Percentiles rank a stretch among this genome's conserved stretches.
Conservation (phyloP, 2,113 vertebrate species). For the Oreochromis spilurus region DNA sequence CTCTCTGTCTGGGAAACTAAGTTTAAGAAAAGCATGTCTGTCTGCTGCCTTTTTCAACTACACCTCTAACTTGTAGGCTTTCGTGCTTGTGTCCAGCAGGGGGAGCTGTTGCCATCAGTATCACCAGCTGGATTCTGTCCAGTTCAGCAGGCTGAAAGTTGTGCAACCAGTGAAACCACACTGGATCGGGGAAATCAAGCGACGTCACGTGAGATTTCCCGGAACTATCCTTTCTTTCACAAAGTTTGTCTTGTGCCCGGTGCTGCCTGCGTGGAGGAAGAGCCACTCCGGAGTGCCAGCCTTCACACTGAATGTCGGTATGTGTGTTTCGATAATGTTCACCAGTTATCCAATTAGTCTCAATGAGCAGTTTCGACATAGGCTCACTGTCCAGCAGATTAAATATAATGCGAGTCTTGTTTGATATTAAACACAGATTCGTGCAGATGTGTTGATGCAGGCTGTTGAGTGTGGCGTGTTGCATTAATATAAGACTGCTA, state of each 20-base stretch:
- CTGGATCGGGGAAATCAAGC: background rate
- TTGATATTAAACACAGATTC: background rate
- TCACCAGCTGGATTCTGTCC: background rate
- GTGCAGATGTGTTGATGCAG: background rate
- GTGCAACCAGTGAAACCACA: conserved; percentile 56
- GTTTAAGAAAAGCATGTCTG: no score
- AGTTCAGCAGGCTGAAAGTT: conserved; percentile 9
- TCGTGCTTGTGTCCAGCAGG: conserved; percentile 11
- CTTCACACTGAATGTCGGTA: conserved; percentile 37
- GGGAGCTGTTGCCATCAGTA: conserved; percentile 54
- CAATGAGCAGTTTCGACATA: background rate
- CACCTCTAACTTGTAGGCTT: no score
- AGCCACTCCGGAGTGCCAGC: background rate
- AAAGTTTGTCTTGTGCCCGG: background rate
- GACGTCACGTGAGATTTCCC: conserved; percentile 41
- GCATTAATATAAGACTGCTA: background rate
- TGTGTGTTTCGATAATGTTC: background rate
- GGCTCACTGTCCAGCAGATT: background rate
- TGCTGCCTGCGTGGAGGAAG: background rate
- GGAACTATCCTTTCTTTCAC: conserved; percentile 20
- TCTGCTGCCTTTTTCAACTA: no score
- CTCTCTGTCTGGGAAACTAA: no score
- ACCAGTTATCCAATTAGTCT: background rate
- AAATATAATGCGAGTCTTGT: background rate
- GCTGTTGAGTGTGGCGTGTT: background rate